phyloP scores from a whole-genome alignment of 64 coral and sea anemone genomes.

The Pocillopora verrucosa region DNA sequence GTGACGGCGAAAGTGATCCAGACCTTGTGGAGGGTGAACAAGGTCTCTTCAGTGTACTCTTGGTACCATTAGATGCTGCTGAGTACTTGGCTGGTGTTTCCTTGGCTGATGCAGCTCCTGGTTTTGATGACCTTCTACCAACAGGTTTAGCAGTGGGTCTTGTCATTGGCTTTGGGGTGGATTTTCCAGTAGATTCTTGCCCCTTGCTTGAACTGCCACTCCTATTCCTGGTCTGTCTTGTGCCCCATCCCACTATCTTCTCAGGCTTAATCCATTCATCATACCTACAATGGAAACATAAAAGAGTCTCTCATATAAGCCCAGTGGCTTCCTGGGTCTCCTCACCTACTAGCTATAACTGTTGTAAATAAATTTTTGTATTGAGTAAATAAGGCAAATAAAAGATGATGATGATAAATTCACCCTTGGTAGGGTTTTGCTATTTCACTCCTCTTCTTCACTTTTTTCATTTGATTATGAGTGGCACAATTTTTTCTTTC shows the following conservation, averaged over 20 bases:
- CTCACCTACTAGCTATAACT: no score
- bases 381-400: no score
- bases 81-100: conserved; percentile 13
- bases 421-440: no score
- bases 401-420: no score
- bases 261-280: conserved; percentile 96
- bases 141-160: conserved; percentile 36
- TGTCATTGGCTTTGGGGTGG: conserved; percentile 69
- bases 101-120: conserved; percentile 15
- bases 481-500: no score
- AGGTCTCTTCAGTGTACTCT: conserved; percentile 54
- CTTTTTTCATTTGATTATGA: no score
- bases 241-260: conserved; percentile 71
- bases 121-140: not conserved
- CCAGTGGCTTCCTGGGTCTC: no score
- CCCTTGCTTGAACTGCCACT: conserved; percentile 25
- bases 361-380: no score
- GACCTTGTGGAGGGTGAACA: conserved; percentile 65
- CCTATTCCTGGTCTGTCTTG: conserved; percentile 68
- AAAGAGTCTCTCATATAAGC: not conserved
- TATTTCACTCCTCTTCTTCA: no score
- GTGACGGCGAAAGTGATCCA: conserved; percentile 25
- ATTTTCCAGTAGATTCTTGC: conserved; percentile 47
- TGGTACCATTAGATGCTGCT: conserved; percentile 35
- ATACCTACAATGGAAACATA: conserved; percentile 41